Evolutionary conservation across 2,888 invertebrate species (phyloP).

Genomic region (Tuta absoluta): DNA sequence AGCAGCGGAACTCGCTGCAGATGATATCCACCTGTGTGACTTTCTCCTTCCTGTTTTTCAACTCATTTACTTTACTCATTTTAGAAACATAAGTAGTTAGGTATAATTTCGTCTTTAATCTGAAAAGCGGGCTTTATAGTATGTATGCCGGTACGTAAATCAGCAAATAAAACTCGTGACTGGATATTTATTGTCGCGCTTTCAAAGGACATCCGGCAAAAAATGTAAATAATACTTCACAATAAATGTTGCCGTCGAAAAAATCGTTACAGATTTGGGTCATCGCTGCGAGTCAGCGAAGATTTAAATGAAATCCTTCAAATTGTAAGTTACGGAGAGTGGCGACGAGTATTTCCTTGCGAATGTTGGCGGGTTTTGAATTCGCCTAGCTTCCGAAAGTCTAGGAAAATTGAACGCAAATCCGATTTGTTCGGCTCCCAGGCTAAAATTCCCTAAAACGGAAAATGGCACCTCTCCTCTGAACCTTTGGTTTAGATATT

Average conservation of each 20-base stretch:
- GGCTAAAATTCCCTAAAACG: constrained; percentile 55
- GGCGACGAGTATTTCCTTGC: constrained; percentile 55
- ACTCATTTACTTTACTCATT: constrained; percentile 34
- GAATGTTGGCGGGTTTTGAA: constrained; percentile 58
- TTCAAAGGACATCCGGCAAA: constrained; percentile 17
- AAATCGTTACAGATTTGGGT: constrained; percentile 49
- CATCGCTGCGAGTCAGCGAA: constrained; percentile 55
- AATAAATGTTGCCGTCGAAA: constrained; percentile 23
- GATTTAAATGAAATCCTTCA: constrained; percentile 69
- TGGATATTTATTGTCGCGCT: constrained; percentile 19
- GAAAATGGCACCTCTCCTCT: constrained; percentile 47
- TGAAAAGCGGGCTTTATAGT: too few species aligned
- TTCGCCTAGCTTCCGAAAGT: constrained; percentile 65
- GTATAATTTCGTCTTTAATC: too few species aligned
- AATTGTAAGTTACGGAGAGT: constrained; percentile 57
- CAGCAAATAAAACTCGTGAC: constrained; percentile 4
- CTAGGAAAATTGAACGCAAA: constrained; percentile 76
- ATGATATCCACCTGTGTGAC: constrained; percentile 62
- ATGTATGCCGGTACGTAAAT: too few species aligned
- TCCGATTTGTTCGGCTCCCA: constrained; percentile 70
- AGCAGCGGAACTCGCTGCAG: constrained; percentile 46
- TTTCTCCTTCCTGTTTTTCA: constrained; percentile 59
- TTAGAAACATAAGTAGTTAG: not conserved
- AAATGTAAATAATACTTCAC: constrained; percentile 6
- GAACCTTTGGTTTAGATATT: constrained; percentile 17